phyloP scores from a whole-genome alignment of 2,113 vertebrate species.

The Dinomys branickii region DNA sequence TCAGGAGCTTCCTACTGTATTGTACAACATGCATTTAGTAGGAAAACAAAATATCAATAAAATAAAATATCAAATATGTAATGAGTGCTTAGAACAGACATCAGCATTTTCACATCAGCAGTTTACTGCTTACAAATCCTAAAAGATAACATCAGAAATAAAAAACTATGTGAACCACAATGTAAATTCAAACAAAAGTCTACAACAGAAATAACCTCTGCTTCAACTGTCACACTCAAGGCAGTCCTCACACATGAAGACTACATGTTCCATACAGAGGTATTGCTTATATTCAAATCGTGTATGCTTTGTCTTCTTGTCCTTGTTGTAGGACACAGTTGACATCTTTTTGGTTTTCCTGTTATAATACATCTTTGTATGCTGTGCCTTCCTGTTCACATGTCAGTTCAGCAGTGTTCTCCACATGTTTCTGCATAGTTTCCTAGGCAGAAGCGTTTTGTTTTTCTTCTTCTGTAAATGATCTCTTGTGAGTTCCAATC shows the following conservation, averaged over 20 bases:
- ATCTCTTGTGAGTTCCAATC: background rate
- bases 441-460: background rate
- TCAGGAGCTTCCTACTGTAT: background rate
- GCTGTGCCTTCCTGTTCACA: background rate
- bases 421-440: background rate
- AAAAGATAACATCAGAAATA: background rate
- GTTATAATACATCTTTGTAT: background rate
- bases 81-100: background rate
- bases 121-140: background rate
- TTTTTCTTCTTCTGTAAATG: background rate
- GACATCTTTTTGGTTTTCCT: background rate
- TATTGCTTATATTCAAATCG: background rate
- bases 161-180: background rate
- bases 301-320: background rate
- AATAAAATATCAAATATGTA: background rate
- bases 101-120: background rate
- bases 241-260: background rate
- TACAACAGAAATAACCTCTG: background rate
- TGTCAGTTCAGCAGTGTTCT: background rate
- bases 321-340: background rate
- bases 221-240: background rate
- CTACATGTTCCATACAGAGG: background rate
- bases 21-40: background rate
- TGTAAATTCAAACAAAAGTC: background rate
- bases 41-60: no score